These are phyloP conservation scores for Rutilus rutilus DNA, from an alignment of 2,113 vertebrate species.

Conservation along the genomic window DNA sequence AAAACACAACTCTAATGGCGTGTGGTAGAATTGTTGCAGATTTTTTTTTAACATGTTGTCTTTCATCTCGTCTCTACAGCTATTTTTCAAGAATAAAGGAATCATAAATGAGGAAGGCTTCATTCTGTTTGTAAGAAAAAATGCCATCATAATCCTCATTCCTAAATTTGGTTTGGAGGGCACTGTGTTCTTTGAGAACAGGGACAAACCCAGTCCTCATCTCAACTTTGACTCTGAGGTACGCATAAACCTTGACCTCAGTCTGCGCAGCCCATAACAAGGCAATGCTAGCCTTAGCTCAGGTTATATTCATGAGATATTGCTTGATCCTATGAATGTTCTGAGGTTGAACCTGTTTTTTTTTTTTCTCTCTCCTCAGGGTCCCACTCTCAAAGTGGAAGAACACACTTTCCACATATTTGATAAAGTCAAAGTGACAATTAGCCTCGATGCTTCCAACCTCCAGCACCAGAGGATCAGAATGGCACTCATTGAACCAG, in stretches of 20 bases:
- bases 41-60: neutral
- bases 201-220: slow-evolving; percentile 79
- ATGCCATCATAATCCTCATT: slow-evolving; percentile 95
- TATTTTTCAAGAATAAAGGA: slow-evolving; percentile 94
- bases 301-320: neutral
- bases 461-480: slow-evolving; percentile 98
- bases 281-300: neutral
- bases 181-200: slow-evolving; percentile 93
- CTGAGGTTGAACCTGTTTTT: neutral
- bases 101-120: slow-evolving; percentile 93
- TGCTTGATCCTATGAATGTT: neutral
- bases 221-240: slow-evolving; percentile 89
- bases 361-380: slow-evolving; percentile 67
- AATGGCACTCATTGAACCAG: slow-evolving; percentile 89
- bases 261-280: neutral
- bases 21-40: neutral
- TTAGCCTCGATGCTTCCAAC: slow-evolving; percentile 91
- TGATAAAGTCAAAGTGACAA: slow-evolving; percentile 91
- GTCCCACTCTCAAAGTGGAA: slow-evolving; percentile 85
- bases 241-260: neutral
- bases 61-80: slow-evolving; percentile 72
- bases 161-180: slow-evolving; percentile 96
- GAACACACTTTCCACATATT: slow-evolving; percentile 86
- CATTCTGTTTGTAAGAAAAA: slow-evolving; percentile 94
- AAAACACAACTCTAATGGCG: neutral